Percentiles rank a stretch among this genome's conserved stretches.
phyloP scores from a whole-genome alignment of 2,797 vertebrate genomes.

The Aulostomus chinensis region DNA sequence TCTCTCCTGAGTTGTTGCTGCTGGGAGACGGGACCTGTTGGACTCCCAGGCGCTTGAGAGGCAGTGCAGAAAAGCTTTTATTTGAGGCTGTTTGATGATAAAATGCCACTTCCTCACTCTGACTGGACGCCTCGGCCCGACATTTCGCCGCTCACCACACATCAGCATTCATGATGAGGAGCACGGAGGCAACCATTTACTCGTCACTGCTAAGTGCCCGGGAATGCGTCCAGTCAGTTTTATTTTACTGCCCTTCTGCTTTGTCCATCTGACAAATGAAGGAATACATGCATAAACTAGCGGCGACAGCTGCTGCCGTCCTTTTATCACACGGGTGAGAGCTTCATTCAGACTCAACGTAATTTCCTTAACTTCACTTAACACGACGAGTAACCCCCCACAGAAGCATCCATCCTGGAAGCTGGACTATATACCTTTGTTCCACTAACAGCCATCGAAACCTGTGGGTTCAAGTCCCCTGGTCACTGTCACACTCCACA shows the following conservation, averaged over 20 bases:
- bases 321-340: constrained; percentile 16
- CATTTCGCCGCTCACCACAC: constrained; percentile 22
- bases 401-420: too few species aligned
- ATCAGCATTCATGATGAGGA: constrained; percentile 36
- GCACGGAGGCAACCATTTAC: constrained; percentile 5
- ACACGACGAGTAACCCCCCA: too few species aligned
- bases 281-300: neutral
- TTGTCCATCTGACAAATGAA: constrained; percentile 24
- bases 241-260: constrained; percentile 38
- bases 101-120: constrained; percentile 17
- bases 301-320: neutral
- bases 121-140: constrained; percentile 16
- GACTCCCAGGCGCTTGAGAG: too few species aligned
- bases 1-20: too few species aligned
- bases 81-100: constrained; percentile 18
- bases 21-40: too few species aligned
- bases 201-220: constrained; percentile 21
- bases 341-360: constrained; percentile 9
- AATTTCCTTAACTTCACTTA: constrained; percentile 20
- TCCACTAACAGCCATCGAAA: too few species aligned
- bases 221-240: constrained; percentile 11
- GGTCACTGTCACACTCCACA: too few species aligned
- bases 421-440: too few species aligned
- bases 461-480: too few species aligned
- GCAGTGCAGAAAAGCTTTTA: neutral